Base-by-base conservation (phyloP, 2,888 invertebrate species). In the Labia minor region DNA sequence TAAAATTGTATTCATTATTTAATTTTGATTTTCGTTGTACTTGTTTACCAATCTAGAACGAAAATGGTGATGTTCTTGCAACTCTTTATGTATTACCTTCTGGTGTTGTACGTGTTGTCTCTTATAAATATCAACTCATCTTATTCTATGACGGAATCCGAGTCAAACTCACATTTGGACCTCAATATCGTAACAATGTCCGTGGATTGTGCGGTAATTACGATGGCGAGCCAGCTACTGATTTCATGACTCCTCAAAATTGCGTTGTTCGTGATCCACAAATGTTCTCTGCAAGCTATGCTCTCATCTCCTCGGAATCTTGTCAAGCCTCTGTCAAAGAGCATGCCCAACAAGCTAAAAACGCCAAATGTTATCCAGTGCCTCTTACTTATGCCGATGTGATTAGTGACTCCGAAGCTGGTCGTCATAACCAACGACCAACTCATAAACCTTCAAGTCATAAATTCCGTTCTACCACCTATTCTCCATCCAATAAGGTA, bases 131-230 rank as follows among this genome's bases (percentile, higher is more conserved):
- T 64, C 79, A 78, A 26, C 77, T 86, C 67, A 78, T 81, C 19
- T 72, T 82, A 0, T 75, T 81, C 71, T 86, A 81, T 73, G 86
- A 88, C 72, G 87, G 87, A 19, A 72, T 80, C 68, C 81, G 83
- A 37, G 72, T 84, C n/a, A 80, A 81, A 70, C 71, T 78, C 20
- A 72, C 72, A 74, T 74, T 73, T 71, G 67, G 74, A 67, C 74
- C 77, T 49, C 74, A 79, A 33, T 82, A 83, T 76, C 81, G 84
- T 37, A 81, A 81, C 69, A 77, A 81, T 62, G 78, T 84, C 21
- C 79, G 82, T 68, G 89, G 89, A 69, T 79, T 89, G 61, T 88
- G 88, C 73, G 89, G 88, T 10, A 80, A 80, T 71, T 85, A 81
- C 80, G 83, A 81, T 70, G 83, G 83, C 10, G 82, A 86, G 61